Evolutionary conservation across 2,797 vertebrate genomes (phyloP), one percentile per base, ranked within the genome.

Genomic region (Apogon talboti): DNA sequence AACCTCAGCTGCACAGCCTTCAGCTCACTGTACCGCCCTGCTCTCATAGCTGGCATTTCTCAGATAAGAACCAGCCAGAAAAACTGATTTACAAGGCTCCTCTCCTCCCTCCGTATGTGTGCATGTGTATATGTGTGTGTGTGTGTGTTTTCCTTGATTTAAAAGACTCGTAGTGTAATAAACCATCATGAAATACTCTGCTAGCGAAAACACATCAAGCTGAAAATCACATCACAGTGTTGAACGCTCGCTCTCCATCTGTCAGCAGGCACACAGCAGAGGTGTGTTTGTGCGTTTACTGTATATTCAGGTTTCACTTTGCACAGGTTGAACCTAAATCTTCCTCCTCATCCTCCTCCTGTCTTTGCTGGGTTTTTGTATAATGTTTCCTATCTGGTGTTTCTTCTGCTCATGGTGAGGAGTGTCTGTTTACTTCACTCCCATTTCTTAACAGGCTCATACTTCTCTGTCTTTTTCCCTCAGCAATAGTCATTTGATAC

Each of bases 81-180:
- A 65, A 62, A 70, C 62, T 76, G 85, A 87, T 87, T 87, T 82
- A 82, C 83, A 84, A 52, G 40, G 18, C 75, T 59, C 33, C 66
- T 60, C 71, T 76, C 55, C 71, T 61, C 67, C 56, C 45, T 46
- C 15, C 28, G 41, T 37, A 1, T 37, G 45, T 35, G 51, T 51
- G n/a, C 24, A 42, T 44, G 35, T 24, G 35, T 63, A 48, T 37
- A 11, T 58, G 51, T 52, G 47, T 45, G 56, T 50, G 48, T 33
- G 52, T 28, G 61, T 43, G 44, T 35, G 37, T 71, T 43, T 51
- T 19, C 11, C 45, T 24, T 57, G 71, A 84, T 84, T 89, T 79
- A 78, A 75, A 76, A 54, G 68, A 66, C 77, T 71, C 45, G 11
- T 28, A 73, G 76, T 71, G 66, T 73, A 78, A 86, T 89, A 86